Percentiles rank a stretch among this genome's conserved stretches.
Evolutionary conservation across 1,140 invertebrate genomes (phyloP).

Genomic region (Dendroctonus valens): DNA sequence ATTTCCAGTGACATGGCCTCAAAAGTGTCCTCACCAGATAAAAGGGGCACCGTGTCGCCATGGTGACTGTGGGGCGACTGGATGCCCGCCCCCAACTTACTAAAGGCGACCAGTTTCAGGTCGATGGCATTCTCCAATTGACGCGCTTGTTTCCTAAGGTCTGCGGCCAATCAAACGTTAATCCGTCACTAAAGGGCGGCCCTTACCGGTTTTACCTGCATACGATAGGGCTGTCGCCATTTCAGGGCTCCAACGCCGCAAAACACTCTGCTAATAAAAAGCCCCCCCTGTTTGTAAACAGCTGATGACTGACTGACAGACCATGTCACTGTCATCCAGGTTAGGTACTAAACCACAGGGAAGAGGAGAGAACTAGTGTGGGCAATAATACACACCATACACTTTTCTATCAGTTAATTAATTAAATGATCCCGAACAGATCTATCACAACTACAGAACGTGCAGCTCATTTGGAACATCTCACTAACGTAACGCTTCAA

Average conservation of each 20-base stretch:
- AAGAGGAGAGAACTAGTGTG: no score
- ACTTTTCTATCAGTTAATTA: no score
- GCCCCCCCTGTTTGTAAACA: no score
- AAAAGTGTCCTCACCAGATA: conserved; percentile 87
- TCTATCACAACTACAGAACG: no score
- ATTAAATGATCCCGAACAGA: no score
- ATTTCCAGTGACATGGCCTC: conserved; percentile 91
- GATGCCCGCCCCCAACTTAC: conserved; percentile 84
- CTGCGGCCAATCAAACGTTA: conserved; percentile 53
- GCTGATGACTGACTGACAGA: no score
- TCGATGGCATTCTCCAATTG: conserved; percentile 96
- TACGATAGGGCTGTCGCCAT: conserved; percentile 42
- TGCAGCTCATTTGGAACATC: no score
- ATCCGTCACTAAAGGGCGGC: background rate
- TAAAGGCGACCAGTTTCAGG: conserved; percentile 91
- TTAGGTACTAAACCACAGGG: no score
- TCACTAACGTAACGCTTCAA: no score
- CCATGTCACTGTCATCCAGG: no score
- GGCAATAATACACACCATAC: no score
- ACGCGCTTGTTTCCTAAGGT: conserved; percentile 88
- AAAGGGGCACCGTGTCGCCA: conserved; percentile 76
- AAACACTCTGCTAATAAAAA: no score
- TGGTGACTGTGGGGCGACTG: conserved; percentile 52
- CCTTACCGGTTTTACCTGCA: conserved; percentile 35
- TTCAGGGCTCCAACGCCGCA: background rate